Base-by-base conservation (phyloP, 53 echinoderm and acorn worm genomes). In the Paracentrotus lividus region DNA sequence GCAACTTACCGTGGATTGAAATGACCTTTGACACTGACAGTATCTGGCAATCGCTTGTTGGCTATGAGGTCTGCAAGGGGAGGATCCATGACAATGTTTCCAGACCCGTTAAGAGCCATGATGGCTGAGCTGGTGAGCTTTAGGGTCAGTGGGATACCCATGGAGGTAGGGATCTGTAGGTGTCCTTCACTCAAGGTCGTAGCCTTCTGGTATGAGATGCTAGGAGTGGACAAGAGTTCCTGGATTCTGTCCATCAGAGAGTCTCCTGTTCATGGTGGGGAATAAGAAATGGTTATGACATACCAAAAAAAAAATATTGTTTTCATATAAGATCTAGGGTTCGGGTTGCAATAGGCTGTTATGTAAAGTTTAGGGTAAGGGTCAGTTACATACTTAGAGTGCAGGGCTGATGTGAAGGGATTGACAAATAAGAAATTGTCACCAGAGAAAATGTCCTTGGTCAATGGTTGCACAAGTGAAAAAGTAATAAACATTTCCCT, bases 81-180 rank as follows among this genome's bases (percentile, higher is more conserved):
- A 31, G 96, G 95, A 6, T 77, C 85, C 57, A 94, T 26, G 20
- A 12, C 27, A 21, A 67, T 93, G 57, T 56, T 94, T 85, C 96
- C 97, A 0, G 66, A 5, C 49, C 88, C 93, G 10, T 96, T 72
- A 0, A 95, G 31, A 14, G 93, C 97, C 49, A 93, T 33, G 44
- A 94, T 32, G 27, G 94, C 97, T 44, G 96, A 95, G 42, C 95
- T 94, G 88, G 96, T 94, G 18, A 98, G 26, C 64, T 95, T 96
- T 27, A 96, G 78, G 33, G 93, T 85, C 21, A 97, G 85, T 0
- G 98, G 97, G 24, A 98, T 90, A 42, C 98, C 98, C 3, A 98
- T 20, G 38, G 94, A 95, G 21, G 97, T 96, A 33, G 96, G 93
- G 45, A 96, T 57, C 84, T 93, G 90, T 16, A 96, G 94, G 33